Evolutionary conservation across 2,113 vertebrate species (phyloP).

Genomic region (Malurus cyaneus): DNA sequence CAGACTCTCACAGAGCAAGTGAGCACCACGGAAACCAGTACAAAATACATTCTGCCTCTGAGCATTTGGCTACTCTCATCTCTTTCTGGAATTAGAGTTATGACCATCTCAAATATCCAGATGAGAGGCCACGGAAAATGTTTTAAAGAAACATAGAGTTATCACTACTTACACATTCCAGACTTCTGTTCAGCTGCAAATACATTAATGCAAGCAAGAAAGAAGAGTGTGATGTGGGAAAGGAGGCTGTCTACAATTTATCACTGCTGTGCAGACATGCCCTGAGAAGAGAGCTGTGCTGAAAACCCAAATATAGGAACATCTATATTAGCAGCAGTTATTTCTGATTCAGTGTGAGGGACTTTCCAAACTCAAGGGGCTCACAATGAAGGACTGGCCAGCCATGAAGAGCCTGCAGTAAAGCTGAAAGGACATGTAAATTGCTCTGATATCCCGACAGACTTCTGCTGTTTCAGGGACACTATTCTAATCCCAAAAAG

Average conservation of each 20-base stretch:
- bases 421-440: constrained; percentile 64
- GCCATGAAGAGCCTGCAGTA: constrained; percentile 57
- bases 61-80: constrained; percentile 16
- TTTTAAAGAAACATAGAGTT: constrained; percentile 58
- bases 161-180: constrained; percentile 66
- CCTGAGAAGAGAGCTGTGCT: constrained; percentile 51
- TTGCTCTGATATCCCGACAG: constrained; percentile 54
- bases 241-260: constrained; percentile 63
- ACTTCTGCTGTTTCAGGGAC: constrained; percentile 47
- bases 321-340: constrained; percentile 55
- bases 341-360: constrained; percentile 64
- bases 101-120: constrained; percentile 60
- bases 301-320: constrained; percentile 66
- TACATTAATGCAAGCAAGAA: constrained; percentile 64
- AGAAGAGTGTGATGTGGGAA: constrained; percentile 57
- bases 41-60: background rate
- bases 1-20: background rate
- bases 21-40: background rate
- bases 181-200: constrained; percentile 61
- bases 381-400: constrained; percentile 56
- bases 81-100: constrained; percentile 52
- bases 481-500: constrained; percentile 47
- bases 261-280: constrained; percentile 66
- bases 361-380: constrained; percentile 59
- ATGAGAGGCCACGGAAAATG: constrained; percentile 47